Evolutionary conservation across 2,797 vertebrate genomes (phyloP), one percentile per base, ranked within the genome.

Genomic region (Neomorphus geoffroyi): DNA sequence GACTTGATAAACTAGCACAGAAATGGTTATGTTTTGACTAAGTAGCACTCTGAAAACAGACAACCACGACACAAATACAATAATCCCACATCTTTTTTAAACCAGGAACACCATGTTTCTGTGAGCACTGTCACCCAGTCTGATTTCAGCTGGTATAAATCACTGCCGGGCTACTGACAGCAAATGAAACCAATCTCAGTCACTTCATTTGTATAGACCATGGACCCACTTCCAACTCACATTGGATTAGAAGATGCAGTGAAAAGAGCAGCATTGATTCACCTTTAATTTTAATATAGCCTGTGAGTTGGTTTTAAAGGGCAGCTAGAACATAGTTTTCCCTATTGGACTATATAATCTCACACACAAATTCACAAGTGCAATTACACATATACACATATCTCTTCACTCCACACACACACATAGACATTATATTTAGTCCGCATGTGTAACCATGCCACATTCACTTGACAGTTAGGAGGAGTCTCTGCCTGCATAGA

Each of bases 201-300:
- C 51, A 18, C 11, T 77, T 78, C 26, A 23, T 58, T 66, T 50
- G 26, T 53, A 64, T 26, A 85, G 57, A 39, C 13, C 43, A 15
- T 86, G 22, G 15, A 30, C 41, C 13, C 45, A 5, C 7, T 43
- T 78, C 4, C 4, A 2, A 32, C 46, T 54, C 1, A 0, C 17
- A 11, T 3, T 79, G 57, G 39, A 73, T 70, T 61, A 53, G 24
- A 24, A 77, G 64, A 43, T 46, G 32, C 8, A 53, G 21, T 50
- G 41, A 70, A 77, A 89, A 77, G 18, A 2, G 53, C 70, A 35
- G 13, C 30, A 77, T 10, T 67, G 22, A 54, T 84, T 75, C 67
- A 81, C 30, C 32, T 73, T 72, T 64, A 82, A 82, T 85, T 86
- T 94, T 93, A 67, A 80, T 57, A 41, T 14, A 85, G 23, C 45